Evolutionary conservation across 2,113 vertebrate species (phyloP), one percentile per base, ranked within the genome.

Genomic region (Synchiropus splendidus): DNA sequence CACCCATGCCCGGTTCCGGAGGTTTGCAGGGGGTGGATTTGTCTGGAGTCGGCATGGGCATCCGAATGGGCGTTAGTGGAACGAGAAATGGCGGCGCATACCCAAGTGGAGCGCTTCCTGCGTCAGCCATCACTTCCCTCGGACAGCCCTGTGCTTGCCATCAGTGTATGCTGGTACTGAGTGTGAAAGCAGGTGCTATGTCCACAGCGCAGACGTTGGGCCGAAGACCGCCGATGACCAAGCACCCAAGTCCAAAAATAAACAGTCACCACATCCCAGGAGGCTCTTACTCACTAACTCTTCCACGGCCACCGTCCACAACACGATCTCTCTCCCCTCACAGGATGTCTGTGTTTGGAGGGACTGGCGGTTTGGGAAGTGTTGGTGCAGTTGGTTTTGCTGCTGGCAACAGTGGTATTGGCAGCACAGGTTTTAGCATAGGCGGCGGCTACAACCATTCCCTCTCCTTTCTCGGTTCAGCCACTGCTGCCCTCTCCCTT

Each of bases 131-230:
- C 47, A 83, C 86, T 43, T 85, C 85, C 1, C 65, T 86, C 37
- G 82, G 81, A 35, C 83, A 83, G 44, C 72, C 92, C 27, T 94
- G 92, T 4, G 78, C 89, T 36, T 96, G 92, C 52, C 92, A 90
- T 27, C 92, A 94, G 78, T 94, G 92, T 36, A 86, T 94, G 74
- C 63, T 94, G 72, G 89, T 94, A 60, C 84, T 90, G 56, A 91
- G 89, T 0, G 83, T 94, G 57, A 94, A 87, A 58, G 75, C 81
- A 1, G 74, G 78, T 2, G 56, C 79, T 42, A 72, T 84, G 78
- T 57, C 75, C 1, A 47, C 67, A 0, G 78, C 82, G 12, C 85
- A 85, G 58, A 87, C 85, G 30, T 64, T 87, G 12, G 85, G 85
- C 5, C 77, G 84, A 9, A 79, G 81, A 44, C 78, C 82, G 0